Evolutionary conservation across 23 tunicate species (phyloP), one percentile per base, ranked within the genome.

Genomic region (Halocynthia roretzi): DNA sequence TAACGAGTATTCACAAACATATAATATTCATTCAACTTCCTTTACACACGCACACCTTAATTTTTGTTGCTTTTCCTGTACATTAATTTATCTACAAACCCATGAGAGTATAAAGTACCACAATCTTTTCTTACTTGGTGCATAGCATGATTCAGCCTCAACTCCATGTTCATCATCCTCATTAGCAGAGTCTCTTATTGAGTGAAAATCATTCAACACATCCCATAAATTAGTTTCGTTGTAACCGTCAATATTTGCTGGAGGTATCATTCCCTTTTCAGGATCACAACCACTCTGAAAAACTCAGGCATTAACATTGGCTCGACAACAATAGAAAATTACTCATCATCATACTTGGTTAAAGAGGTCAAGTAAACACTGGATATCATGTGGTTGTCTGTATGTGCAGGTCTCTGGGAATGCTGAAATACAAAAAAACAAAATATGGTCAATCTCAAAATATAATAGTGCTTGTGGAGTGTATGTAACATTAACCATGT

Each of bases 251-350:
- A 53, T 50, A 9, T 74, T 53, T 54, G 56, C 56, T 19, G 56
- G 19, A 53, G 78, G 78, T 54, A 74, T 2, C n/a, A 53, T 22
- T 15, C 78, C 78, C 10, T 50, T 50, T 20, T 50, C 78, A 21
- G 62, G 8, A 54, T 74, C 78, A 56, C 78, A 74, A 8, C 78
- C 78, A 19, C 60, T 74, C 78, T 74, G 56, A 74, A 56, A 74
- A 14, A 10, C 6, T 21, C 19, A 67, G 5, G 20, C 23, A 74
- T 10, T 12, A 54, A 50, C 23, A 74, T 11, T 12, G 23, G 56
- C 8, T 52, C 14, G 6, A 54, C 10, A 74, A 74, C 10, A 8
- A 52, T 14, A 14, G 56, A 14, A 5, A 67, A 17, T 21, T 67
- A 17, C 31, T 31, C 20, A 67, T 0, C 49, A 53, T 50, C 78